Conservation (phyloP, 2,888 invertebrate species). For the Rhaphigaster nebulosa region DNA sequence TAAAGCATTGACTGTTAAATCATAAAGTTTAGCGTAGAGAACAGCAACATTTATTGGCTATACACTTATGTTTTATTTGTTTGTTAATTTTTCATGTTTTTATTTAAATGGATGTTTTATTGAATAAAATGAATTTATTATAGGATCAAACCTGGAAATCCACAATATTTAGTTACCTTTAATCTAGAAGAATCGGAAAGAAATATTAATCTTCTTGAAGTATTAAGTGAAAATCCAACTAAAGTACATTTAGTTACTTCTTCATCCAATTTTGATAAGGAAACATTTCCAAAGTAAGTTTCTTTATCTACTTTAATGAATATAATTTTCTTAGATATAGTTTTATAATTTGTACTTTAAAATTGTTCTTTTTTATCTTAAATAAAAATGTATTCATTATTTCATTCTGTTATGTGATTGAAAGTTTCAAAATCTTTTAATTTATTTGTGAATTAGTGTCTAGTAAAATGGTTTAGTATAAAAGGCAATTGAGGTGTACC, state of each 20-base stretch:
- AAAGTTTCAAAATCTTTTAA: no score
- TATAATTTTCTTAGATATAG: background rate
- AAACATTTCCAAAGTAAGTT: background rate
- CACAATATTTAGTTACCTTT: conserved; percentile 80
- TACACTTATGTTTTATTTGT: background rate
- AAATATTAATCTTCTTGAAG: conserved; percentile 73
- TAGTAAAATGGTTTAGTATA: no score
- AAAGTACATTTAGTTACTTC: conserved; percentile 74
- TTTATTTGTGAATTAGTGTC: no score
- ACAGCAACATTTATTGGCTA: background rate
- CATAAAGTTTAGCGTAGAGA: background rate
- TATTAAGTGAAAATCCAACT: conserved; percentile 71
- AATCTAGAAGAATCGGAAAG: conserved; percentile 74
- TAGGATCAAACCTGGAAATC: conserved; percentile 80
- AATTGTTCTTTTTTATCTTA: no score
- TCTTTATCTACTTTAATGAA: background rate
- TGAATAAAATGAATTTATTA: background rate
- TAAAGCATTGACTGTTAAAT: background rate
- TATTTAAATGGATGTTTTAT: conserved; percentile 43
- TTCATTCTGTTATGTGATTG: no score
- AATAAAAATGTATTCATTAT: no score
- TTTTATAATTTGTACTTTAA: no score
- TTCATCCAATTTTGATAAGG: conserved; percentile 30
- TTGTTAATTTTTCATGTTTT: background rate
- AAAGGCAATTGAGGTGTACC: no score